Percentiles rank a stretch among this genome's conserved stretches.
Evolutionary conservation across 1,140 invertebrate genomes (phyloP).

Genomic region (Apis dorsata): DNA sequence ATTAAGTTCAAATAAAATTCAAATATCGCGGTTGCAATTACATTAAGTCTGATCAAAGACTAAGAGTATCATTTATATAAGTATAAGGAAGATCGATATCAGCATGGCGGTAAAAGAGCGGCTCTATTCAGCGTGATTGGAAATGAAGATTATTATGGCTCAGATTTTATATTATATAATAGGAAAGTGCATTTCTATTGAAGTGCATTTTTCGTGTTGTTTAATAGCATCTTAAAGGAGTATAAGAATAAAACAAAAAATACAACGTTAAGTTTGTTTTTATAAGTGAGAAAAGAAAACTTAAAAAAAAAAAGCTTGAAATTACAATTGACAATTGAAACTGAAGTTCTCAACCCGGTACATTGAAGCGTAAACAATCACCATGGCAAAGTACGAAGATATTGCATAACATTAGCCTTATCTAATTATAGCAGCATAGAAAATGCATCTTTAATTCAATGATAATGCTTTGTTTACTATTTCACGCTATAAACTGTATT

Average conservation of each 20-base stretch:
- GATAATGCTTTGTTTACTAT: conserved; percentile 68
- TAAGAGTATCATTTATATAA: not conserved
- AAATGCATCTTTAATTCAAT: conserved; percentile 41
- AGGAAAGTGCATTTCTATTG: conserved; percentile 56
- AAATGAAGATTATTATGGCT: conserved; percentile 55
- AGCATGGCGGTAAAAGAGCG: conserved; percentile 54
- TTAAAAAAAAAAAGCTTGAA: not conserved
- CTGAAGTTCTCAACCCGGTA: conserved; percentile 11
- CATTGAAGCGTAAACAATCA: conserved; percentile 59
- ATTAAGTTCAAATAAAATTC: conserved; percentile 15
- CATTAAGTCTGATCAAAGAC: conserved; percentile 11
- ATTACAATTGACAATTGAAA: conserved; percentile 22
- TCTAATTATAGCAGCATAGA: conserved; percentile 69
- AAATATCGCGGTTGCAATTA: conserved; percentile 18
- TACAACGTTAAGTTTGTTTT: not conserved
- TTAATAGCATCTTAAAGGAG: conserved; percentile 10
- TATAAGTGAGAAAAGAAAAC: not conserved
- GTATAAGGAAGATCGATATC: conserved; percentile 46
- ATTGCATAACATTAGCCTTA: conserved; percentile 66
- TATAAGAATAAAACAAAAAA: conserved; percentile 13
- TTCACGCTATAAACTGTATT: conserved; percentile 21
- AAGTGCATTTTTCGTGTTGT: conserved; percentile 54
- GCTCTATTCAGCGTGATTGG: conserved; percentile 37
- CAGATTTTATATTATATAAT: conserved; percentile 54
- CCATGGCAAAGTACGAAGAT: conserved; percentile 77